Evolutionary conservation across 2,888 invertebrate species (phyloP), one percentile per base, ranked within the genome.

Genomic region (Agrenia bidenticulata): DNA sequence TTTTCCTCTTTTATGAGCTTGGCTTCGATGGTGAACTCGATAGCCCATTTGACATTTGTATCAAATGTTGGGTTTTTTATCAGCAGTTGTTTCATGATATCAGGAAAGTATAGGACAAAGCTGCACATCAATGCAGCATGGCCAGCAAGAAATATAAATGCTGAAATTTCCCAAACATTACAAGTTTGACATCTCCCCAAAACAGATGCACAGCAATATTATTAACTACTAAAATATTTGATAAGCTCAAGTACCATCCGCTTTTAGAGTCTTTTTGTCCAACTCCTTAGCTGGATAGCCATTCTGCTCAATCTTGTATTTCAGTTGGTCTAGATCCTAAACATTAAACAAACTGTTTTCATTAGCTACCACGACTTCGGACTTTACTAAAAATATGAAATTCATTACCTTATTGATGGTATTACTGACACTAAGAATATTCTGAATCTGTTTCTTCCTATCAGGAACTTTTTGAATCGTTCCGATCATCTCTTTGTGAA

Each of bases 401-500:
- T 9, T 45, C 19, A 17, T 45, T 58, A 73, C 70, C 41, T 69
- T 63, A 54, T 73, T 69, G 17, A 72, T 72, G 1, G 74, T 74
- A 45, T 70, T 72, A 24, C 74, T 63, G 41, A 74, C 55, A n/a
- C 69, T 74, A 17, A 74, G 61, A 55, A 74, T 61, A 53, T 74
- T 70, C 21, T 70, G 69, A 26, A 70, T 59, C 42, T 70, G 67
- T 41, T 74, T 74, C 21, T 66, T 57, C 13, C 67, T 60, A 42
- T 74, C 70, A 11, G 62, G 17, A 13, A 74, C 70, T 17, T 63
- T 54, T 37, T 72, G 62, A 26, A 72, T 67, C 17, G 74, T 70
- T 21, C 65, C 67, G 13, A 74, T 74, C 67, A 74, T 74, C 63
- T 74, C 74, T 21, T 64, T 67, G 24, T 74, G 74, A 45, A 74